Percentiles rank a stretch among this genome's conserved stretches.
Evolutionary conservation across 2,113 vertebrate species (phyloP).

Genomic region (Heterotilapia buettikoferi): DNA sequence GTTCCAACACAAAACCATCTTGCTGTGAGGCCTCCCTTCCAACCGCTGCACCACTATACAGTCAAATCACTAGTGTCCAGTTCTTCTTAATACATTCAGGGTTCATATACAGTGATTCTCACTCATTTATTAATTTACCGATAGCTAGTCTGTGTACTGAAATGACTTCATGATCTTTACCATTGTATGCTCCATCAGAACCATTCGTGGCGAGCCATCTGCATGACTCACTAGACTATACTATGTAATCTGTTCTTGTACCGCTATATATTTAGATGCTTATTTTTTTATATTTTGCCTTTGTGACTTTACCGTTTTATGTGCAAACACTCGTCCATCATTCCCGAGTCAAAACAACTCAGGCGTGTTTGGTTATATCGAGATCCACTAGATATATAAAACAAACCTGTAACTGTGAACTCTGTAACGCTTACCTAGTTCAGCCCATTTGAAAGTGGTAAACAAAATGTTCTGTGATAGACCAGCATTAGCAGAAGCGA

Average conservation of each 20-base stretch:
- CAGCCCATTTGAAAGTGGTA: background rate
- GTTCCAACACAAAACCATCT: background rate
- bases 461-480: constrained; percentile 7
- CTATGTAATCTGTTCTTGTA: background rate
- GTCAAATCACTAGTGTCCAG: background rate
- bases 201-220: background rate
- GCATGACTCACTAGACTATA: background rate
- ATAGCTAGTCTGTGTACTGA: background rate
- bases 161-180: background rate
- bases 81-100: background rate
- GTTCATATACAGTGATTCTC: background rate
- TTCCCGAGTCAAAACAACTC: background rate
- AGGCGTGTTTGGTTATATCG: background rate
- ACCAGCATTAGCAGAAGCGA: background rate
- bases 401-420: background rate
- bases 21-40: background rate
- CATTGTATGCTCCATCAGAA: background rate
- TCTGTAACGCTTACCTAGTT: background rate
- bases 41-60: background rate
- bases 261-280: background rate
- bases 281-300: background rate
- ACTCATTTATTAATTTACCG: no score
- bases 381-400: background rate
- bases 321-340: background rate
- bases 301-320: background rate